These are phyloP conservation scores for Diuraphis noxia DNA, from an alignment of 1,140 invertebrate species.

Conservation along the genomic window DNA sequence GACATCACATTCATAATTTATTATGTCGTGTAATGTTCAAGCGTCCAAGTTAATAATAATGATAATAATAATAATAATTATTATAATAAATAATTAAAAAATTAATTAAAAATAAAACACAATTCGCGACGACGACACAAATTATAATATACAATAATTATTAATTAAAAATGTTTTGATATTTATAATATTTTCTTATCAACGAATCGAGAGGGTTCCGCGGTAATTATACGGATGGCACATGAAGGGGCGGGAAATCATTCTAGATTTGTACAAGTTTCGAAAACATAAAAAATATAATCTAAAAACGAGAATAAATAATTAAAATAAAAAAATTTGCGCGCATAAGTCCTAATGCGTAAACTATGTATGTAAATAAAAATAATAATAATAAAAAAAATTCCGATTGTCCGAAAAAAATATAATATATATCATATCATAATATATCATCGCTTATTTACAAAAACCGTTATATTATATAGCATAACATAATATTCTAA, in stretches of 20 bases:
- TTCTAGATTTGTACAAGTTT: slow-evolving; percentile 10
- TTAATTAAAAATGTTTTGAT: neutral
- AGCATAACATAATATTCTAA: neutral
- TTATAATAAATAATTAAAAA: neutral
- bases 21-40: neutral
- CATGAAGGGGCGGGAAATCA: slow-evolving; percentile 43
- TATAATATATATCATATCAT: neutral
- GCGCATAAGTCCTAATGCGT: neutral
- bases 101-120: neutral
- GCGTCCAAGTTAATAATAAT: neutral
- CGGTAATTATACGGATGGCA: slow-evolving; percentile 35
- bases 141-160: neutral
- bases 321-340: slow-evolving; percentile 6
- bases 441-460: slow-evolving; percentile 22
- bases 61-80: neutral
- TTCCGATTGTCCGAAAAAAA: slow-evolving; percentile 45
- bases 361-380: slow-evolving; percentile 1
- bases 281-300: neutral
- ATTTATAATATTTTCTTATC: slow-evolving; percentile 7
- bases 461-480: neutral
- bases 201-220: neutral
- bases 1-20: neutral
- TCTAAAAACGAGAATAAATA: slow-evolving; percentile 24
- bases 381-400: slow-evolving; percentile 10
- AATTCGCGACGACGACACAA: neutral